These are phyloP conservation scores for Falco novaeseelandiae DNA, from an alignment of 2,797 vertebrate genomes.

Conservation along the genomic window DNA sequence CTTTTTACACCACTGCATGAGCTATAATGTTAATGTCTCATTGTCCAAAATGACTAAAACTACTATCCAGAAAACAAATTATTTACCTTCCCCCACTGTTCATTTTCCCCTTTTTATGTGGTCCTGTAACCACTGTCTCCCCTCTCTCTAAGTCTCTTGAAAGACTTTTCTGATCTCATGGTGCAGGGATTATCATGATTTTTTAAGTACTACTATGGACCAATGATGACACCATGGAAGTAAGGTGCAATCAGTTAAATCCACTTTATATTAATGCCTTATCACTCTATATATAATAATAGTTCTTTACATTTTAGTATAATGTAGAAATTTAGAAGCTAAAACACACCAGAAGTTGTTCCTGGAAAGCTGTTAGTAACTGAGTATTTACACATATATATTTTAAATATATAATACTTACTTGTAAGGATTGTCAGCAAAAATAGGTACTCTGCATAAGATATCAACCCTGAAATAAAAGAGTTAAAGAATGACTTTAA, in stretches of 20 bases:
- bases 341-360: background rate
- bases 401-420: constrained; percentile 78
- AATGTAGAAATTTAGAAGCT: background rate
- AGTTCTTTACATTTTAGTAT: background rate
- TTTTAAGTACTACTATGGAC: background rate
- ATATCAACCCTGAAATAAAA: constrained; percentile 88
- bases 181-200: background rate
- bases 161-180: background rate
- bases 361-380: background rate
- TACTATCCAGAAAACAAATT: background rate
- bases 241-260: background rate
- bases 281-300: background rate
- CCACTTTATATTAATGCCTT: background rate
- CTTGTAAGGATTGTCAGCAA: constrained; percentile 95
- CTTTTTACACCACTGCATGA: background rate
- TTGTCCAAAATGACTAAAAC: background rate
- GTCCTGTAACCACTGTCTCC: background rate
- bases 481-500: background rate
- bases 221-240: background rate
- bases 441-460: constrained; percentile 96
- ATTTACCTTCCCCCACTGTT: background rate
- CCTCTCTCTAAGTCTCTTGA: background rate
- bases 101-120: background rate
- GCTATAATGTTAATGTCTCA: background rate
- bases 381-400: background rate